Evolutionary conservation across 92 coral and sea anemone species (phyloP).

Genomic region (Montipora capitata): DNA sequence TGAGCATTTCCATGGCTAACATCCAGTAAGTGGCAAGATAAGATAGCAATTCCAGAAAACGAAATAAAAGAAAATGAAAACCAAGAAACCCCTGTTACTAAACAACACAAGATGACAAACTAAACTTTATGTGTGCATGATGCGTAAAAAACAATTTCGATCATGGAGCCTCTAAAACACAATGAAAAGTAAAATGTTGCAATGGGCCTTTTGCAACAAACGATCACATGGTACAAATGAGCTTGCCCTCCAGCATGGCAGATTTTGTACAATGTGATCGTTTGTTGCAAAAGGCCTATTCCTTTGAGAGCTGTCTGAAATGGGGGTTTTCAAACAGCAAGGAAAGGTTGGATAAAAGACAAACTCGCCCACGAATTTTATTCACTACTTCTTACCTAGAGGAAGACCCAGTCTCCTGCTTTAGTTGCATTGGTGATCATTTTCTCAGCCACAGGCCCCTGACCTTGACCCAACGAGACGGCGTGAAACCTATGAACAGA

Average conservation of each 20-base stretch:
- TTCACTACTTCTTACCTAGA: conserved; percentile 74
- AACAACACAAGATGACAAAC: too few species aligned
- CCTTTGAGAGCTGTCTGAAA: too few species aligned
- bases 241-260: too few species aligned
- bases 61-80: neutral
- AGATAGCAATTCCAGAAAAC: conserved; percentile 78
- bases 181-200: too few species aligned
- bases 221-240: too few species aligned
- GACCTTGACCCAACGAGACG: conserved; percentile 99
- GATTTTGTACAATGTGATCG: too few species aligned
- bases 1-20: conserved; percentile 96
- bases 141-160: too few species aligned
- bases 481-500: conserved; percentile 89
- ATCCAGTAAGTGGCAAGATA: conserved; percentile 99
- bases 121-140: too few species aligned
- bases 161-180: too few species aligned
- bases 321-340: too few species aligned
- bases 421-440: conserved; percentile 93
- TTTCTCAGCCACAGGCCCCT: conserved; percentile 98
- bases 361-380: neutral
- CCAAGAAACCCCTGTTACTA: neutral
- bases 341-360: neutral
- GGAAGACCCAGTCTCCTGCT: conserved; percentile 98
- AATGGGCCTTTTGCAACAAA: too few species aligned
- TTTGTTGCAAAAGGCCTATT: too few species aligned